Evolutionary conservation across 2,888 invertebrate genomes (phyloP), one percentile per base, ranked within the genome.

Genomic region (Euplexia lucipara): DNA sequence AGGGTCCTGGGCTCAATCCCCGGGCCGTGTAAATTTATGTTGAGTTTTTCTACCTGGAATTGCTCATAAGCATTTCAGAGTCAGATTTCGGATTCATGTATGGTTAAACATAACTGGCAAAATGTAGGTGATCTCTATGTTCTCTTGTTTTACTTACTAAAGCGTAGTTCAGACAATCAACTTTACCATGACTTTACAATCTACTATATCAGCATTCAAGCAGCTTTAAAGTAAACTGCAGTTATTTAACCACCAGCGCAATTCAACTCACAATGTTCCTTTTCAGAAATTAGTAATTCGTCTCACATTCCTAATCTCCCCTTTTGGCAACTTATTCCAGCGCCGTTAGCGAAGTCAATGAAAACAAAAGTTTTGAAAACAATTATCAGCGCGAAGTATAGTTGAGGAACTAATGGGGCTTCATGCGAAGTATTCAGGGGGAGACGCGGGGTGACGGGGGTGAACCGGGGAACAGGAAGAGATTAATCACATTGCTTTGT

Each of bases 401-500:
- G 67, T 72, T 78, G 41, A 42, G 47, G 41, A 67, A 77, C 54
- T 61, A 78, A 69, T 64, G 44, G 53, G 56, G 22, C 16, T 72
- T 61, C 66, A 53, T 61, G 34, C 49, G 49, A 47, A 77, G 49
- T 44, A 42, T 49, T 35, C 16, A 34, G 37, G 18, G 56, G 7
- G 35, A 35, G 37, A 47, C 16, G 35, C 35, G 47, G 22, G 42
- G 51, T 47, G 49, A 53, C 20, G 34, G 22, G 3, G 35, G 20
- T 1, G 12, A 42, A 7, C 1, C 4, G 22, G 22, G 59, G 26
- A 39, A 41, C 16, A 30, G 39, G 39, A 30, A 49, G 26, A 51
- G 39, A 70, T 71, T 71, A 82, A 83, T 84, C 68, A 75, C 76
- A 68, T 70, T 60, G 78, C 76, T 79, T 76, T 81, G 72, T 79